phyloP scores from a whole-genome alignment of 2,797 vertebrate genomes.

The Streptopelia turtur region DNA sequence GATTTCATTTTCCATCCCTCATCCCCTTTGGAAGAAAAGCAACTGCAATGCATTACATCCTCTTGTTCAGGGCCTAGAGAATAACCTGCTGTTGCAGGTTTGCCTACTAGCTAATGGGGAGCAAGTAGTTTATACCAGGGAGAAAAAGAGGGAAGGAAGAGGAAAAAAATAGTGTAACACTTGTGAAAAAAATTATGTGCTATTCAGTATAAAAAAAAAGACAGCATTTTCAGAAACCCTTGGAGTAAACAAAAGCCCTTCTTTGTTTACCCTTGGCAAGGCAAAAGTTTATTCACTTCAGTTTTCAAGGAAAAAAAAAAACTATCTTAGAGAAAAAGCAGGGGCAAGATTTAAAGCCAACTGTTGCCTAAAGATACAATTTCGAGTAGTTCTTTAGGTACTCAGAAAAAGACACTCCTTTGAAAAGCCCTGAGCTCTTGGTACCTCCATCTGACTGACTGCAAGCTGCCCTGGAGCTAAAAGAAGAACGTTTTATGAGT shows the following conservation, averaged over 20 bases:
- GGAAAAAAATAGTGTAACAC: neutral
- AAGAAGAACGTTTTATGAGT: neutral
- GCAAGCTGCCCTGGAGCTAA: neutral
- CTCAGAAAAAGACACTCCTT: neutral
- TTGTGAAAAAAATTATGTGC: neutral
- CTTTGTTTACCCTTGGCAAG: neutral
- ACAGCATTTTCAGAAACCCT: neutral
- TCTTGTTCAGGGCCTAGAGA: neutral
- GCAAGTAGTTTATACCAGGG: neutral
- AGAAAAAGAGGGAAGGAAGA: neutral
- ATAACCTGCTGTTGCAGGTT: neutral
- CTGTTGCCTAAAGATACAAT: slow-evolving; percentile 18
- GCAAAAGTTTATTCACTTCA: neutral
- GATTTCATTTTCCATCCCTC: neutral
- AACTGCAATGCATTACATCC: neutral
- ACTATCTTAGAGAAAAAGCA: neutral
- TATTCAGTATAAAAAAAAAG: neutral
- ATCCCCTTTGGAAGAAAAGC: neutral
- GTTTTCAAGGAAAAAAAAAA: neutral
- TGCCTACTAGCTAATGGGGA: neutral
- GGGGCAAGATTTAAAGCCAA: neutral
- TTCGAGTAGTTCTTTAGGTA: slow-evolving; percentile 9
- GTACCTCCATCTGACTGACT: neutral
- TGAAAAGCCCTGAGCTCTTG: neutral
- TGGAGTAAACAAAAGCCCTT: neutral